phyloP scores from a whole-genome alignment of 2,888 invertebrate genomes.

The Cantharis flavilabris region DNA sequence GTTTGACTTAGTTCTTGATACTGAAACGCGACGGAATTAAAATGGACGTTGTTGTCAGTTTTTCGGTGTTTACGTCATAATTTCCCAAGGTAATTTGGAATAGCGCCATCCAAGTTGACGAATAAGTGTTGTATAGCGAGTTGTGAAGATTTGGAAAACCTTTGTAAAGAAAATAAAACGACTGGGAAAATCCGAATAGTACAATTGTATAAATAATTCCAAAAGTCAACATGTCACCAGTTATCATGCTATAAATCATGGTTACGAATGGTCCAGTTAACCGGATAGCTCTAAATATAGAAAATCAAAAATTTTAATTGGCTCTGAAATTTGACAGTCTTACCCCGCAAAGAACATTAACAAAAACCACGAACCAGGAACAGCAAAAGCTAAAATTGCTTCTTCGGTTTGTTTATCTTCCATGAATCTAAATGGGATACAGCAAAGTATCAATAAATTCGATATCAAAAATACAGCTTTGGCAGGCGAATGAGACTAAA shows the following conservation, averaged over 20 bases:
- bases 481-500: slow-evolving; percentile 88
- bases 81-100: slow-evolving; percentile 98
- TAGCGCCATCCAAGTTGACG: slow-evolving; percentile 95
- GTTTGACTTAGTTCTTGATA: slow-evolving; percentile 90
- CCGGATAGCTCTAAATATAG: slow-evolving; percentile 76
- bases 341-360: slow-evolving; percentile 99
- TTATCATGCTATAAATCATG: slow-evolving; percentile 99
- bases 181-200: slow-evolving; percentile 94
- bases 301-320: slow-evolving; percentile 2
- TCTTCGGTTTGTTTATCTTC: slow-evolving; percentile 83
- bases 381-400: slow-evolving; percentile 86
- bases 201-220: slow-evolving; percentile 96
- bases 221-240: slow-evolving; percentile 98
- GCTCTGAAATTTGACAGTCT: slow-evolving; percentile 32
- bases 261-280: slow-evolving; percentile 98
- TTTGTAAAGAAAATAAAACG: slow-evolving; percentile 93
- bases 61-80: slow-evolving; percentile 79
- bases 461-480: slow-evolving; percentile 92
- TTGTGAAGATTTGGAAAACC: slow-evolving; percentile 81
- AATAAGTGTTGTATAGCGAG: slow-evolving; percentile 82
- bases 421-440: slow-evolving; percentile 83
- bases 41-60: background rate
- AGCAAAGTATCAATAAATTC: slow-evolving; percentile 85
- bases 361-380: slow-evolving; percentile 96
- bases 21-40: slow-evolving; percentile 61